Conservation (phyloP, 2,113 vertebrate genomes). For the Geococcyx californianus region DNA sequence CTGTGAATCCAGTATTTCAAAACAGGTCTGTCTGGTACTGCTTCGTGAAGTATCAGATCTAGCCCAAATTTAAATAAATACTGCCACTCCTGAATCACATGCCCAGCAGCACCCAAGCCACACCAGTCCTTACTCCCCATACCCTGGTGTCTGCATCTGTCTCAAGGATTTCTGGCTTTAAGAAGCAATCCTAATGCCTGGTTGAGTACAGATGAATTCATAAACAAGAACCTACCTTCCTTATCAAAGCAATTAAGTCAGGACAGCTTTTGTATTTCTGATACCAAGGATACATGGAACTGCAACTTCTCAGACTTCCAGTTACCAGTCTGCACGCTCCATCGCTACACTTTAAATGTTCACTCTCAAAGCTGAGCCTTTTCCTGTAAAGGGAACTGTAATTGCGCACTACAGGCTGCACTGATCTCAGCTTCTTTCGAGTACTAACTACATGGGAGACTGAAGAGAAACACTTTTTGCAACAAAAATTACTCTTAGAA, state of each 20-base stretch:
- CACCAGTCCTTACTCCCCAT: neutral
- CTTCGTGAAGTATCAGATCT: slow-evolving; percentile 8
- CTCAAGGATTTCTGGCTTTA: neutral
- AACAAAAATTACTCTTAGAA: neutral
- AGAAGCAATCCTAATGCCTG: neutral
- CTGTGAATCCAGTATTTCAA: neutral
- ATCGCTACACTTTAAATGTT: neutral
- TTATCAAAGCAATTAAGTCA: neutral
- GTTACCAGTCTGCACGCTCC: neutral
- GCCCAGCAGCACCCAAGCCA: neutral
- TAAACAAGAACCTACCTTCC: neutral
- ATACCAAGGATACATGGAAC: neutral
- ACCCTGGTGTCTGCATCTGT: neutral
- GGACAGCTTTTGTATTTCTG: neutral
- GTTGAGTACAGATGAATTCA: neutral
- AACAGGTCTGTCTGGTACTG: slow-evolving; percentile 53
- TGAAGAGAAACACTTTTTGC: neutral
- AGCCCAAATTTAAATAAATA: slow-evolving; percentile 19
- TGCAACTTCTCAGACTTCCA: neutral
- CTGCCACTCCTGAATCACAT: slow-evolving; percentile 7
- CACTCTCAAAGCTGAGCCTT: neutral
- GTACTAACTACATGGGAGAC: neutral
- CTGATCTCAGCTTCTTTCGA: neutral
- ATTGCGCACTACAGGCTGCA: neutral
- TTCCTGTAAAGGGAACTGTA: neutral